These are phyloP conservation scores for Fragum fragum DNA, from an alignment of 2,888 invertebrate genomes.

Conservation along the genomic window DNA sequence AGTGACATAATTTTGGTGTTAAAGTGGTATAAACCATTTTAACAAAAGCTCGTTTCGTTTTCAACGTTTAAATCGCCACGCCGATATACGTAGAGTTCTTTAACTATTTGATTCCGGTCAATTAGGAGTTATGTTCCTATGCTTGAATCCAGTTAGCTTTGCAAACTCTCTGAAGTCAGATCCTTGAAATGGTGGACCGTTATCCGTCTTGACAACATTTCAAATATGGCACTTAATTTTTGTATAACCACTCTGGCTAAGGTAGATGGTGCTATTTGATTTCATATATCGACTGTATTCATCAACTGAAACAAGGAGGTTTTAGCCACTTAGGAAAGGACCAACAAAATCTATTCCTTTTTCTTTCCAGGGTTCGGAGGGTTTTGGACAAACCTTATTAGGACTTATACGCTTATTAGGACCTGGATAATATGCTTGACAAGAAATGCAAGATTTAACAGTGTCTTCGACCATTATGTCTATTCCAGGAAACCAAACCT, in stretches of 20 bases:
- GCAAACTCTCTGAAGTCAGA: conserved; percentile 63
- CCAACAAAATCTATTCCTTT: conserved; percentile 41
- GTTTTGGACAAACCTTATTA: conserved; percentile 36
- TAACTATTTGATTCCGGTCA: conserved; percentile 68
- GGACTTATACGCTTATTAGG: conserved; percentile 40
- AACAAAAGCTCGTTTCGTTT: too few species aligned
- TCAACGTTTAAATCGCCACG: too few species aligned
- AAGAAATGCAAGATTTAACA: conserved; percentile 59
- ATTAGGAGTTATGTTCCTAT: conserved; percentile 61
- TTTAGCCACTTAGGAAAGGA: conserved; percentile 35
- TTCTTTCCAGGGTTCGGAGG: conserved; percentile 38
- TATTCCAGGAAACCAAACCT: conserved; percentile 73
- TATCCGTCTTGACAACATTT: conserved; percentile 49
- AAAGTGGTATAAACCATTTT: too few species aligned
- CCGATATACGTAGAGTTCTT: too few species aligned
- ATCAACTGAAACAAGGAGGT: conserved; percentile 41
- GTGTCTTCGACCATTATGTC: conserved; percentile 63
- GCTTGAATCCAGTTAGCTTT: conserved; percentile 57
- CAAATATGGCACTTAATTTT: conserved; percentile 35
- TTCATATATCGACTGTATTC: conserved; percentile 44
- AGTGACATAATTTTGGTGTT: too few species aligned
- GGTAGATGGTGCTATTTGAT: conserved; percentile 33
- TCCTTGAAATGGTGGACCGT: conserved; percentile 66
- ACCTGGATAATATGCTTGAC: conserved; percentile 46
- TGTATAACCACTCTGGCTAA: conserved; percentile 47